Evolutionary conservation across 1,140 invertebrate genomes (phyloP).

Genomic region (Sipha flava): DNA sequence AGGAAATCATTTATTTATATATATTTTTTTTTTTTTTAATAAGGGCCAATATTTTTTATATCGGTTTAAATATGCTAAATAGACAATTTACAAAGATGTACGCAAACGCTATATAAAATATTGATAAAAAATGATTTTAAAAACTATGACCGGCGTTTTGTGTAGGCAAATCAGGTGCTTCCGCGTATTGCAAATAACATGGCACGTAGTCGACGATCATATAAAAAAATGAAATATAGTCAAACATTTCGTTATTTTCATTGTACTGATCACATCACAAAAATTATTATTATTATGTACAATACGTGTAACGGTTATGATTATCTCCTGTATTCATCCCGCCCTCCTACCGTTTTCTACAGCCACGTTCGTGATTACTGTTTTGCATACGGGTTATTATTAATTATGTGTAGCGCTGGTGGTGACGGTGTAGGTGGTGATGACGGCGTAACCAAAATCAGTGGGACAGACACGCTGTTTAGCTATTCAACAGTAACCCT

Average conservation of each 20-base stretch:
- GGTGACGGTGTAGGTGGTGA: too few species aligned
- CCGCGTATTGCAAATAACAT: neutral
- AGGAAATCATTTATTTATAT: too few species aligned
- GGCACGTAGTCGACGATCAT: neutral
- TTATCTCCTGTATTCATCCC: neutral
- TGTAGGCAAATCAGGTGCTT: neutral
- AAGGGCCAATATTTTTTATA: too few species aligned
- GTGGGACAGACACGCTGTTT: neutral
- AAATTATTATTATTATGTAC: neutral
- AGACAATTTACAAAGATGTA: too few species aligned
- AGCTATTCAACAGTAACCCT: neutral
- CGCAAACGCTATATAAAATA: too few species aligned
- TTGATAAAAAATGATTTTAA: neutral
- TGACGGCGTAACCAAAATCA: neutral
- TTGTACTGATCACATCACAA: neutral
- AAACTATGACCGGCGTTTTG: neutral
- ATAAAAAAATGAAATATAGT: neutral
- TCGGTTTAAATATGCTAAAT: too few species aligned
- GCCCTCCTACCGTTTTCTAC: too few species aligned
- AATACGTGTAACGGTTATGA: neutral
- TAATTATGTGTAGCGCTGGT: neutral
- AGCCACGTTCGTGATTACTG: neutral
- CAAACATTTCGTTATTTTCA: neutral
- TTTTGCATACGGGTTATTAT: neutral
- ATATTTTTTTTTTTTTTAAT: too few species aligned